Percentiles rank a stretch among this genome's conserved stretches.
Conservation (phyloP, 2,888 invertebrate genomes). For the Stenurella melanura region DNA sequence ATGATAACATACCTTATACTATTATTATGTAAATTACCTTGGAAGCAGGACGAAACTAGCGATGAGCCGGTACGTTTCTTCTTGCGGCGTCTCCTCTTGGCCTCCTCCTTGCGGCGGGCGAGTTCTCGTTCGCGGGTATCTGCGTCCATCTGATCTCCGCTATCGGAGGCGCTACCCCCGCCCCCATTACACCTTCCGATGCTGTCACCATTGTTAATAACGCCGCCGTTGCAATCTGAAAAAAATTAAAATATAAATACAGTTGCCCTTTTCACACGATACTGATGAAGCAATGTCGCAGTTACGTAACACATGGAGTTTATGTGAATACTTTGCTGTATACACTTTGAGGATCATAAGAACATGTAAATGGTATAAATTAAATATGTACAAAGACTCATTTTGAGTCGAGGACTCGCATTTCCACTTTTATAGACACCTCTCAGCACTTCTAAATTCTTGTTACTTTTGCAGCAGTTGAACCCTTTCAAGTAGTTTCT, state of each 20-base stretch:
- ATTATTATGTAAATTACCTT: slow-evolving; percentile 78
- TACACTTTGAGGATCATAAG: too few species aligned
- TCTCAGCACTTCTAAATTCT: too few species aligned
- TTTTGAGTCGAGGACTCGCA: too few species aligned
- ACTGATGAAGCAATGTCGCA: neutral
- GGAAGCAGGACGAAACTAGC: slow-evolving; percentile 92
- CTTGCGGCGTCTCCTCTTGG: slow-evolving; percentile 89
- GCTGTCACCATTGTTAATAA: slow-evolving; percentile 76
- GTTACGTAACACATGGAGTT: too few species aligned
- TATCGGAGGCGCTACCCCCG: slow-evolving; percentile 74
- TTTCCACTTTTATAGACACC: too few species aligned
- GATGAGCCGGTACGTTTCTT: slow-evolving; percentile 94
- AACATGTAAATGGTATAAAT: too few species aligned
- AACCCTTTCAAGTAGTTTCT: too few species aligned
- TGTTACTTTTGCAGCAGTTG: too few species aligned
- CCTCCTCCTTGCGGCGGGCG: slow-evolving; percentile 89
- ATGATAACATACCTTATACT: too few species aligned
- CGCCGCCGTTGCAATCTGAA: slow-evolving; percentile 51
- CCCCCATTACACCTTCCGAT: slow-evolving; percentile 62
- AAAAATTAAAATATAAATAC: slow-evolving; percentile 18
- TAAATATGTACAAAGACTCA: too few species aligned
- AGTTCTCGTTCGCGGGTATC: slow-evolving; percentile 80
- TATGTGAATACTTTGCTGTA: too few species aligned
- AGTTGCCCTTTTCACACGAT: neutral
- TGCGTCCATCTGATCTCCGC: slow-evolving; percentile 76